Evolutionary conservation across 2,888 invertebrate species (phyloP).

Genomic region (Prenolepis imparis): DNA sequence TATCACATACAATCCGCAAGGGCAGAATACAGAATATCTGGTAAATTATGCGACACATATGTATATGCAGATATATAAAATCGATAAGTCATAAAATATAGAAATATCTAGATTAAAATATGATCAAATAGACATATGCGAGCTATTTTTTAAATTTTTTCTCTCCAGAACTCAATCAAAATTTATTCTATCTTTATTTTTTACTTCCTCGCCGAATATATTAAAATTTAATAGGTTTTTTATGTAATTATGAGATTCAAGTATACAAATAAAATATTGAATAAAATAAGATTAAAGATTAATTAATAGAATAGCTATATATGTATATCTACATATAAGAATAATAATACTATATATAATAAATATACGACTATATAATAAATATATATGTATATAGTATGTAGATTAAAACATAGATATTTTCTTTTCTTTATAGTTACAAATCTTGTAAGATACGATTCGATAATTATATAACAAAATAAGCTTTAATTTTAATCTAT

Average conservation of each 20-base stretch:
- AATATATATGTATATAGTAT: too few relatives aligned
- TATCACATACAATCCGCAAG: constrained; percentile 1
- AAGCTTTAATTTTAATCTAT: neutral
- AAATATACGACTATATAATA: neutral
- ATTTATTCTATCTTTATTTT: neutral
- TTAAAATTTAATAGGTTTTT: neutral
- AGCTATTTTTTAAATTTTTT: neutral
- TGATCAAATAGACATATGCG: neutral
- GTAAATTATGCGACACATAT: neutral
- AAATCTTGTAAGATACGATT: neutral
- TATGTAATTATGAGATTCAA: neutral
- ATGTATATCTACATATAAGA: neutral
- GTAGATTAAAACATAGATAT: neutral
- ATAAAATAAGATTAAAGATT: neutral
- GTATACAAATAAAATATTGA: neutral
- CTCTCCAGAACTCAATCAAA: neutral
- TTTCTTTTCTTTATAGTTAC: neutral
- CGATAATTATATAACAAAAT: neutral
- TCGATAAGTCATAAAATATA: neutral
- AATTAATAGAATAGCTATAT: neutral
- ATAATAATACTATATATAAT: neutral
- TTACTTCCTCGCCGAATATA: neutral
- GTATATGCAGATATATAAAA: neutral
- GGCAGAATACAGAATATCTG: neutral
- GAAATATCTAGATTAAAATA: neutral